Conservation (phyloP, 1,140 invertebrate species). For the Halesus radiatus region DNA sequence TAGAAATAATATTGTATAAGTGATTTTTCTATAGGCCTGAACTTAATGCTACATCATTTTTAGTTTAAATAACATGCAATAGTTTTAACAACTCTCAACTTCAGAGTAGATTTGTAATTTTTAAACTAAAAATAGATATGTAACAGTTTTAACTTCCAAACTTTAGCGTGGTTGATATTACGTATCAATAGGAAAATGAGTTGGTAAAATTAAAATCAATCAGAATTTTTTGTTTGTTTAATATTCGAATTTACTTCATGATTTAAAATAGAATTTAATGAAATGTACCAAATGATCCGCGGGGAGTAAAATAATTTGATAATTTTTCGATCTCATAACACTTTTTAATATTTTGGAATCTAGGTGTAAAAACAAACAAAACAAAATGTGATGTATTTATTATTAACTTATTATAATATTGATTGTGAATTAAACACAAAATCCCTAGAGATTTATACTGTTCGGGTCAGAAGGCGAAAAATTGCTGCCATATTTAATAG, state of each 20-base stretch:
- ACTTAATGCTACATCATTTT: too few species aligned
- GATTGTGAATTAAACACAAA: slow-evolving; percentile 20
- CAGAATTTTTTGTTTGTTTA: too few species aligned
- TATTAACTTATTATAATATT: slow-evolving; percentile 26
- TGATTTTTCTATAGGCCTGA: too few species aligned
- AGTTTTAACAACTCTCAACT: too few species aligned
- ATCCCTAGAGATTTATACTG: slow-evolving; percentile 15
- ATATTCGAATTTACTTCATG: neutral
- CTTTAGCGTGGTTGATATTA: too few species aligned
- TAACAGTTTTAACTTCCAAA: too few species aligned
- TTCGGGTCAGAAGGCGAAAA: slow-evolving; percentile 2
- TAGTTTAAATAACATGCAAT: too few species aligned
- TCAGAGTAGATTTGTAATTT: too few species aligned
- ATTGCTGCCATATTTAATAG: slow-evolving; percentile 2
- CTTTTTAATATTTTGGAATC: slow-evolving; percentile 29
- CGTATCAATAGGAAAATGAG: too few species aligned
- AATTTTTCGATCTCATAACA: slow-evolving; percentile 36
- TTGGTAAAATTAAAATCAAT: too few species aligned
- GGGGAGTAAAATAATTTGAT: neutral
- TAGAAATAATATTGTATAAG: too few species aligned
- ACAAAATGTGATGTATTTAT: slow-evolving; percentile 50
- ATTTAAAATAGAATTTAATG: neutral
- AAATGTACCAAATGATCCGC: neutral
- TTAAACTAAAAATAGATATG: too few species aligned
- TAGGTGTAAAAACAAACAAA: slow-evolving; percentile 47